Base-by-base conservation (phyloP, 2,888 invertebrate species). In the Gonocerus acuteangulatus region DNA sequence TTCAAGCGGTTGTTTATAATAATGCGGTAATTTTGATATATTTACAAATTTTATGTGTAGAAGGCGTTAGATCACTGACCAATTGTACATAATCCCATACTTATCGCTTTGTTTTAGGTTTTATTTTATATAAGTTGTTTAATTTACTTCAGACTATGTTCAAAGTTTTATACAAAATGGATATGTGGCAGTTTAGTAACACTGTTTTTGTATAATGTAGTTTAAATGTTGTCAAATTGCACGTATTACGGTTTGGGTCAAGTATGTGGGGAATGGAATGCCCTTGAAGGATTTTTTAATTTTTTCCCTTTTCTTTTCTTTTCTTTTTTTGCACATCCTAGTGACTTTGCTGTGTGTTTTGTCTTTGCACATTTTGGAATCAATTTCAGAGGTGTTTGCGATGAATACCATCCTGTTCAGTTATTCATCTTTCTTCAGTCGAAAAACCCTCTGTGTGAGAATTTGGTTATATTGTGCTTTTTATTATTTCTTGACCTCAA, bases 1-100 rank as follows among this genome's bases (percentile, higher is more conserved):
- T 65, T 54, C 65, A 63, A 61, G 65, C 63, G 36, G 61, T 65
- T 61, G 48, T 48, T 42, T 47, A 44, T 59, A 36, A 59, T 59
- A 63, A 65, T 65, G 65, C 62, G 62, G 65, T 63, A 65, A 65
- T 62, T 64, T 57, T 64, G 42, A 44, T 62, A 47, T 18, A 57
- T 57, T 57, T 57, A 44, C 32, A 45, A 57, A 11, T 57, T 49
- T 42, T 48, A 51, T 60, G 60, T 60, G 60, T 60, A 49, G 60
- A 60, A 60, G 60, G 60, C 60, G 60, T 21, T 60, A 60, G 60
- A 27, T 60, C 32, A 47, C 51, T 51, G 60, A 51, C 60, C 60
- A 49, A 51, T 36, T 60, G 60, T 60, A 63, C 39, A 62, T 63
- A 60, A 63, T 54, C 63, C 60, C 63, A 51, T 63, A 44, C 44